Conservation (phyloP, 1,140 invertebrate species). For the Saccostrea cuccullata region DNA sequence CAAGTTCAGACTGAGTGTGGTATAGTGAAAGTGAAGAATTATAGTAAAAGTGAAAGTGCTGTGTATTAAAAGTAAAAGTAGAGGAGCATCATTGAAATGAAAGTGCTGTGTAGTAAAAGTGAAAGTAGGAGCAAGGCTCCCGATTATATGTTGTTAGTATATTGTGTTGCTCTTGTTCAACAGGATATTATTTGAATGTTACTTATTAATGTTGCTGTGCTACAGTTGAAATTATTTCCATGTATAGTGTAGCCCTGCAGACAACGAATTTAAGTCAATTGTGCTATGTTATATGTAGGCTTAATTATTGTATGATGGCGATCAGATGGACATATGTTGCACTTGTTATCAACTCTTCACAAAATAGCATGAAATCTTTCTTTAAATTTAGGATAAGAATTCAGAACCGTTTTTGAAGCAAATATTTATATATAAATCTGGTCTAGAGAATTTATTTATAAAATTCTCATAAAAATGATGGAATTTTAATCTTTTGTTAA, state of each 20-base stretch:
- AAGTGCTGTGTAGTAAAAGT: neutral
- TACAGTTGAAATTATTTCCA: conserved; percentile 8
- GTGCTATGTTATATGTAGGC: conserved; percentile 3
- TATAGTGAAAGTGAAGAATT: neutral
- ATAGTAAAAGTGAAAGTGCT: neutral
- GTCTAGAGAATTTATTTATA: no score
- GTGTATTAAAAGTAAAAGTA: neutral
- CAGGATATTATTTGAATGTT: neutral
- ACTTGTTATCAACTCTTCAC: conserved; percentile 7
- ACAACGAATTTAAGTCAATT: conserved; percentile 22
- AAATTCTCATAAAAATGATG: neutral
- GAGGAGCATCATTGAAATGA: neutral
- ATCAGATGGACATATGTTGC: conserved; percentile 5
- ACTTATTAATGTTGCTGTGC: conserved; percentile 9
- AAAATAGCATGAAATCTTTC: neutral
- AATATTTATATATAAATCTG: no score
- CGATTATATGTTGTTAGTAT: neutral
- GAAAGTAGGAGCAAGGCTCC: neutral
- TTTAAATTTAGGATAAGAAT: neutral
- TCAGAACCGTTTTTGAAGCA: neutral
- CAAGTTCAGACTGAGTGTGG: no score
- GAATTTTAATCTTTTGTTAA: neutral
- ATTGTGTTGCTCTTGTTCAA: neutral
- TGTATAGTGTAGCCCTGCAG: neutral
- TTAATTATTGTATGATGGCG: neutral